Conservation (phyloP, 2,797 vertebrate genomes). For the Muraenolepis orangiensis region DNA sequence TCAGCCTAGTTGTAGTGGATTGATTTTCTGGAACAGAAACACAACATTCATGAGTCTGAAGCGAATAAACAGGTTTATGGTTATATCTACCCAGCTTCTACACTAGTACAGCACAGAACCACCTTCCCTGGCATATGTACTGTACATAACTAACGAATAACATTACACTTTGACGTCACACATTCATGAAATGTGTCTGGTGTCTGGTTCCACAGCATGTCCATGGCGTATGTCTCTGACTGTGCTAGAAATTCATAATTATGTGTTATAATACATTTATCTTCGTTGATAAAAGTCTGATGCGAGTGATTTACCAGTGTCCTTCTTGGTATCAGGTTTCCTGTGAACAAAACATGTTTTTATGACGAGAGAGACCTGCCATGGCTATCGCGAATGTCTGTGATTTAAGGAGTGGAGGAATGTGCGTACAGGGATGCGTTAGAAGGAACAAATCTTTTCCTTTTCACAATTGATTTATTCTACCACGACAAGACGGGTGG, state of each 20-base stretch:
- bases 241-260: constrained; percentile 1
- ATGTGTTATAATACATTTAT: not conserved
- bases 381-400: not conserved
- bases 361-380: constrained; percentile 6
- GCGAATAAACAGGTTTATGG: not conserved
- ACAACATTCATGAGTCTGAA: not conserved
- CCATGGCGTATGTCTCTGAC: no score
- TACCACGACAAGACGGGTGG: not conserved
- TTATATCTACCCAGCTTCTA: not conserved
- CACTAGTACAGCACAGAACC: not conserved
- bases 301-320: constrained; percentile 45
- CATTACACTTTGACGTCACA: no score
- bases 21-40: not conserved
- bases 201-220: no score
- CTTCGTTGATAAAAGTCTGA: not conserved
- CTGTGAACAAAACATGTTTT: constrained; percentile 40
- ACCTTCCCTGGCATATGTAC: no score
- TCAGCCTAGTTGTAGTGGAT: constrained; percentile 3
- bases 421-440: not conserved
- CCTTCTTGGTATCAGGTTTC: rapidly evolving
- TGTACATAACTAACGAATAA: no score
- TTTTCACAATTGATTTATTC: not conserved
- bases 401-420: not conserved
- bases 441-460: not conserved
- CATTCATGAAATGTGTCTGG: not conserved